Evolutionary conservation across 1,140 invertebrate genomes (phyloP).

Genomic region (Pectinophora gossypiella): DNA sequence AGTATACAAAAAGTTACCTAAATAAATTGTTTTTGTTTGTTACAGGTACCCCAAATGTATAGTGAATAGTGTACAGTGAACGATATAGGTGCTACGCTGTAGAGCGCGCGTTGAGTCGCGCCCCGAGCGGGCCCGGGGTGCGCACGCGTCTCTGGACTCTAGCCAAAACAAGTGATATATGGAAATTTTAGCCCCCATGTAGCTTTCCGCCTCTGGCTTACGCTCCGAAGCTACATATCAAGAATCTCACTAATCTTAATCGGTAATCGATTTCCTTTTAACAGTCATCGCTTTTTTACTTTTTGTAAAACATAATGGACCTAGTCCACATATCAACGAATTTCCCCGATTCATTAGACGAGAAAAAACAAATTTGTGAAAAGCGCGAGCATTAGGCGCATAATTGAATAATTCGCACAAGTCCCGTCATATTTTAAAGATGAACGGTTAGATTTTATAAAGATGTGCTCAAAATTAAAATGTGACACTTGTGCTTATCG

Average conservation of each 20-base stretch:
- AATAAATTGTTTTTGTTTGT: too few relatives aligned
- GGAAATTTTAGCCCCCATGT: conserved; percentile 7
- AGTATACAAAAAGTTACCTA: too few relatives aligned
- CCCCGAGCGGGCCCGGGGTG: conserved; percentile 4
- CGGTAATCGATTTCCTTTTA: background rate
- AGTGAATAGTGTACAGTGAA: conserved; percentile 61
- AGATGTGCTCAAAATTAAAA: conserved; percentile 26
- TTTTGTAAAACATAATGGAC: background rate
- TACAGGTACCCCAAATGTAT: conserved; percentile 28
- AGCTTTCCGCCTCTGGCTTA: conserved; percentile 37
- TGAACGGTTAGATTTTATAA: conserved; percentile 9
- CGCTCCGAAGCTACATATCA: conserved; percentile 56
- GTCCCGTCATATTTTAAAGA: conserved; percentile 25
- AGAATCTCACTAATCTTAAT: conserved; percentile 51
- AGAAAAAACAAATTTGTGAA: conserved; percentile 3
- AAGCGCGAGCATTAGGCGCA: conserved; percentile 30
- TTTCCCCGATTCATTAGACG: background rate
- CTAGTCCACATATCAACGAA: too few relatives aligned
- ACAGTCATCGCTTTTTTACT: background rate
- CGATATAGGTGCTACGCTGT: conserved; percentile 54
- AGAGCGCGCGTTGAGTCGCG: conserved; percentile 15
- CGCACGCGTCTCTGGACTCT: background rate
- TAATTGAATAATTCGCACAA: conserved; percentile 22
- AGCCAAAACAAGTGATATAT: conserved; percentile 4
- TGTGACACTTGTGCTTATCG: conserved; percentile 23